Evolutionary conservation across 2,888 invertebrate genomes (phyloP).

Genomic region (Hirtodrosophila histrioides): DNA sequence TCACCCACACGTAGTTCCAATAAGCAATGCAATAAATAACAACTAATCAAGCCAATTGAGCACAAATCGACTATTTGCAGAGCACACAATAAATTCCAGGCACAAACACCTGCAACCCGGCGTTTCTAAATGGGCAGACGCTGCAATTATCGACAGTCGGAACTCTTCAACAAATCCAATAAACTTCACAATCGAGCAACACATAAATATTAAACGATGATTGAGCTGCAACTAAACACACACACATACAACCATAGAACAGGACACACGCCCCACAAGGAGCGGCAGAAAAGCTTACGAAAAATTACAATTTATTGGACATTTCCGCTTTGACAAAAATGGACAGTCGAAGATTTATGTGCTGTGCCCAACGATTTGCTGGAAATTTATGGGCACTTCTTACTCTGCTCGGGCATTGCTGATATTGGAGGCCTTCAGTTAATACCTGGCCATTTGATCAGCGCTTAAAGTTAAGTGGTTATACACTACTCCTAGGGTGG

Average conservation of each 20-base stretch:
- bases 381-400: slow-evolving; percentile 59
- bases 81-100: slow-evolving; percentile 60
- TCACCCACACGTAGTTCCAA: slow-evolving; percentile 43
- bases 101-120: slow-evolving; percentile 73
- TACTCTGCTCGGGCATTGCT: slow-evolving; percentile 5
- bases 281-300: slow-evolving; percentile 64
- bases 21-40: slow-evolving; percentile 73
- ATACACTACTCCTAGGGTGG: not conserved
- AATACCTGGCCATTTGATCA: slow-evolving; percentile 67
- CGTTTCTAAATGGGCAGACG: slow-evolving; percentile 45
- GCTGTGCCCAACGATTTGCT: slow-evolving; percentile 58
- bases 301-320: slow-evolving; percentile 83
- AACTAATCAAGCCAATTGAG: slow-evolving; percentile 76
- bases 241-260: slow-evolving; percentile 10
- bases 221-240: slow-evolving; percentile 71
- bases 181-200: slow-evolving; percentile 78
- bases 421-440: slow-evolving; percentile 17
- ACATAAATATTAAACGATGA: slow-evolving; percentile 81
- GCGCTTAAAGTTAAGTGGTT: slow-evolving; percentile 33
- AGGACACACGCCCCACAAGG: slow-evolving; percentile 13
- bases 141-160: slow-evolving; percentile 68
- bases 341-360: slow-evolving; percentile 78
- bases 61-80: slow-evolving; percentile 63
- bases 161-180: slow-evolving; percentile 76
- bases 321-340: slow-evolving; percentile 74